Conservation (phyloP, 1,140 invertebrate species). For the Anastrepha ludens region DNA sequence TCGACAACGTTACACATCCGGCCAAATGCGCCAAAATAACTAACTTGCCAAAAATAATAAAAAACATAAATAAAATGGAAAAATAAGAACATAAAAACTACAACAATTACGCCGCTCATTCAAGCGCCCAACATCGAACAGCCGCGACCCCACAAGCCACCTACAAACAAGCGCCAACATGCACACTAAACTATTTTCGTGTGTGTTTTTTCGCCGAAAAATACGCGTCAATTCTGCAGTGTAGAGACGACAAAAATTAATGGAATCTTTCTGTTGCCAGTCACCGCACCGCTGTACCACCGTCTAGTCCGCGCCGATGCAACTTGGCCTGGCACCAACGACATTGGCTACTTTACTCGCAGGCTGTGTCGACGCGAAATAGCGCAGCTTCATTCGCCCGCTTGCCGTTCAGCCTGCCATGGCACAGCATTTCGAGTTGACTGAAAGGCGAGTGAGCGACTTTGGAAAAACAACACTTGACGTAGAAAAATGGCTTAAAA, state of each 20-base stretch:
- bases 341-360: conserved; percentile 31
- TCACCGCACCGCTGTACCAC: neutral
- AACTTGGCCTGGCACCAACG: neutral
- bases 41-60: neutral
- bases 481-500: conserved; percentile 52
- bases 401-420: neutral
- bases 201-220: neutral
- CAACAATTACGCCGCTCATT: conserved; percentile 26
- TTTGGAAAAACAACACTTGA: conserved; percentile 41
- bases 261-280: conserved; percentile 43
- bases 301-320: neutral
- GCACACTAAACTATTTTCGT: neutral
- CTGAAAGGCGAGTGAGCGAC: conserved; percentile 37
- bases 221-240: conserved; percentile 34
- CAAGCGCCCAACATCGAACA: conserved; percentile 28
- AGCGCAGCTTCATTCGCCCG: neutral
- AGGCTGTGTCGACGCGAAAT: neutral
- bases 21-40: neutral
- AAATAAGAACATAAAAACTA: neutral
- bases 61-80: neutral
- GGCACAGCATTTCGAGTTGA: neutral
- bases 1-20: neutral
- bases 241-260: conserved; percentile 40
- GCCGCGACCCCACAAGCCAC: neutral
- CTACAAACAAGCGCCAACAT: neutral